Percentiles rank a stretch among this genome's conserved stretches.
Conservation (phyloP, 2,113 vertebrate species). For the Halcyon senegalensis region DNA sequence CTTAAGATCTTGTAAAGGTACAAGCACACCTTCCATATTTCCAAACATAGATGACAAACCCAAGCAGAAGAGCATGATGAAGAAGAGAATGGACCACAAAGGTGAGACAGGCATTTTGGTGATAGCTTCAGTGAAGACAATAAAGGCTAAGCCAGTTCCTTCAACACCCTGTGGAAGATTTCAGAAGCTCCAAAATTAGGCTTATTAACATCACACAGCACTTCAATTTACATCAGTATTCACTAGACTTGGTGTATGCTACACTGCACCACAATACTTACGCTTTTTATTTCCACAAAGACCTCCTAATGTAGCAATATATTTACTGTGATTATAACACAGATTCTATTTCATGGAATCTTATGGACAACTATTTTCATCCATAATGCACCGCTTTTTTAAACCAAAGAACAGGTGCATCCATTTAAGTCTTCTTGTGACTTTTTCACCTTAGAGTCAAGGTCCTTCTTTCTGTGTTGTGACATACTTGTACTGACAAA, state of each 20-base stretch:
- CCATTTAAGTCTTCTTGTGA: background rate
- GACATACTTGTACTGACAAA: rapidly evolving
- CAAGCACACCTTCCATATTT: conserved; percentile 87
- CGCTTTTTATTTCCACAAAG: background rate
- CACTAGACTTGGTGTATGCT: background rate
- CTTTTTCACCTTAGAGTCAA: background rate
- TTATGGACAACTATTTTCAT: background rate
- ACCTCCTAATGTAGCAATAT: background rate
- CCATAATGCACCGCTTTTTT: background rate
- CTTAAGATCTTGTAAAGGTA: conserved; percentile 85
- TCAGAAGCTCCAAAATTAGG: background rate
- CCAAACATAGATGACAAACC: conserved; percentile 95
- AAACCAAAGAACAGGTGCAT: background rate
- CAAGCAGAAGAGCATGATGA: conserved; percentile 94
- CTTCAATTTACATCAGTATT: background rate
- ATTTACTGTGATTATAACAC: background rate
- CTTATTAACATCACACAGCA: background rate
- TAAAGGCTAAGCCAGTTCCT: conserved; percentile 93
- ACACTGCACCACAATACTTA: background rate
- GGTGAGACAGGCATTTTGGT: conserved; percentile 93
- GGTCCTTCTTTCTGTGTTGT: background rate
- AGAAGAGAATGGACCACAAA: conserved; percentile 94
- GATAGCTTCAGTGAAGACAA: conserved; percentile 93
- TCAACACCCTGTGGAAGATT: conserved; percentile 83
- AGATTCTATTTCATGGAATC: background rate